Evolutionary conservation across 1,140 invertebrate species (phyloP).

Genomic region (Luehdorfia chinensis): DNA sequence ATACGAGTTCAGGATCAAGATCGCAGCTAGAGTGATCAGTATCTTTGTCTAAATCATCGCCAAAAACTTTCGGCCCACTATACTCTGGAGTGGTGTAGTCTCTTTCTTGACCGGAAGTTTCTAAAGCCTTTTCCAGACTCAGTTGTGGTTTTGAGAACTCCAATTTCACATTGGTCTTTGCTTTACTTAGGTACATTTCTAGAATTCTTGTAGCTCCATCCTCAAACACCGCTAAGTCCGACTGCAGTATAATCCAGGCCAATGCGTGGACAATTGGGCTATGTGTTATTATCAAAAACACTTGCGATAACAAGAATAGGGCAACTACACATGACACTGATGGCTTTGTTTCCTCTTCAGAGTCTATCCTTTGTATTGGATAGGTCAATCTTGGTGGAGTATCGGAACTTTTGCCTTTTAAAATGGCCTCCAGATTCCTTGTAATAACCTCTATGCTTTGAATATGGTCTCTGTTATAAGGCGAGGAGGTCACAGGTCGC

Average conservation of each 20-base stretch:
- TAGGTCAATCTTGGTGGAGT: conserved; percentile 53
- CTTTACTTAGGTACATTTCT: conserved; percentile 82
- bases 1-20: conserved; percentile 72
- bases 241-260: conserved; percentile 92
- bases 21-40: conserved; percentile 74
- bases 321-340: conserved; percentile 93
- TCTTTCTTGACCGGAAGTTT: conserved; percentile 55
- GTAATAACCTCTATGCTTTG: conserved; percentile 78
- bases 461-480: conserved; percentile 62
- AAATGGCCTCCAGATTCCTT: conserved; percentile 79
- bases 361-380: conserved; percentile 55
- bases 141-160: conserved; percentile 78
- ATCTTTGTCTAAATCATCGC: conserved; percentile 42
- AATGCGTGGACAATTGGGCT: conserved; percentile 91
- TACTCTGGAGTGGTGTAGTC: conserved; percentile 68
- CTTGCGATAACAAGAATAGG: conserved; percentile 95
- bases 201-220: conserved; percentile 85
- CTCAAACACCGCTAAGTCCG: conserved; percentile 83
- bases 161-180: conserved; percentile 72
- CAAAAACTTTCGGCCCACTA: conserved; percentile 50
- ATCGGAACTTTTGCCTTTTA: conserved; percentile 77
- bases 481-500: conserved; percentile 43
- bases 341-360: conserved; percentile 78
- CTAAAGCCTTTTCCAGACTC: conserved; percentile 81
- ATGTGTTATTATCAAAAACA: conserved; percentile 96